phyloP scores from a whole-genome alignment of 2,888 invertebrate species.

The Apotomis capreana region DNA sequence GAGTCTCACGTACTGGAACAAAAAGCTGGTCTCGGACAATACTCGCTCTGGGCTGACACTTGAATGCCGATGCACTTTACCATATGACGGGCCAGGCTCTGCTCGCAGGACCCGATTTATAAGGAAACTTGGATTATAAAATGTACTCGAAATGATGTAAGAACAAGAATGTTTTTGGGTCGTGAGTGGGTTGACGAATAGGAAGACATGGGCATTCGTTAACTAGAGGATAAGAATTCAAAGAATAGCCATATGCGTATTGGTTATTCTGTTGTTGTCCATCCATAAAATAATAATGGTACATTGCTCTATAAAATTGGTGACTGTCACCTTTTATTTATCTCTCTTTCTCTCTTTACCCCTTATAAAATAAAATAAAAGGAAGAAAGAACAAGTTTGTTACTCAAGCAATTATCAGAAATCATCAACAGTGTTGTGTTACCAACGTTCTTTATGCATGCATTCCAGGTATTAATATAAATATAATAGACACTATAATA shows the following conservation, averaged over 20 bases:
- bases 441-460: background rate
- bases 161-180: background rate
- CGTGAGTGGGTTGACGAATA: background rate
- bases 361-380: background rate
- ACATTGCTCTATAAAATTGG: too few species aligned
- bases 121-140: conserved; percentile 4
- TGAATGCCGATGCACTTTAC: conserved; percentile 74
- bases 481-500: conserved; percentile 8
- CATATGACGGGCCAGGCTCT: conserved; percentile 53
- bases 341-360: too few species aligned
- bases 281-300: too few species aligned
- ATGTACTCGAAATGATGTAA: background rate
- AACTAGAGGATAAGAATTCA: too few species aligned
- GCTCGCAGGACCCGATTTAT: conserved; percentile 31
- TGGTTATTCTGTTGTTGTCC: too few species aligned
- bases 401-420: too few species aligned
- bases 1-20: conserved; percentile 77
- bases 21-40: conserved; percentile 75
- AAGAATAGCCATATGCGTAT: too few species aligned
- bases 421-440: background rate
- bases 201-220: background rate
- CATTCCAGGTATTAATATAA: conserved; percentile 1
- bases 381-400: background rate
- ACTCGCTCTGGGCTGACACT: conserved; percentile 64
- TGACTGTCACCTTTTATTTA: too few species aligned